Evolutionary conservation across 2,888 invertebrate species (phyloP), one percentile per base, ranked within the genome.

Genomic region (Punctoribates punctum): DNA sequence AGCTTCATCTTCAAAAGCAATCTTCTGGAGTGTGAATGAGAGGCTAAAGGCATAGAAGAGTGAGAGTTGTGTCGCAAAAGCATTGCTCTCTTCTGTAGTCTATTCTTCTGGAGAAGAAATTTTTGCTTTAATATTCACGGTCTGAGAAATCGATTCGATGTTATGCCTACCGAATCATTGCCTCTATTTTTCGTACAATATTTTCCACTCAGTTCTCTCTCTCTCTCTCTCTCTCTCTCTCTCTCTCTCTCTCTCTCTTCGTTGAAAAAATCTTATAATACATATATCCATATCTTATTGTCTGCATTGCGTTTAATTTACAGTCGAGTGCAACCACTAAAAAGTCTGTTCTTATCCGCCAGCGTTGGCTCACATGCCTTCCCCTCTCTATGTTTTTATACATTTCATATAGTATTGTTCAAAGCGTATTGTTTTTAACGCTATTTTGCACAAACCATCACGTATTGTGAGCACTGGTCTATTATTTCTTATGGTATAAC

Each of bases 231-330:
- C n/a, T n/a, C 4, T 38, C n/a, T n/a, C n/a, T n/a, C n/a, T 15
- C 38, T 5, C 20, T 29, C 6, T n/a, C 1, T 8, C 67, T 38
- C 67, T 67, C 20, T 8, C n/a, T 27, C 17, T 29, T 27, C 29
- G 3, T 11, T 5, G 13, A 62, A 57, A 57, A 62, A 62, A 62
- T 29, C 29, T 62, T 67, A 38, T 67, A 67, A 67, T 38, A 34
- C 67, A 67, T 67, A 67, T 62, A 62, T 62, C 15, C 67, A 67
- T 67, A 67, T 67, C 67, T 67, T 65, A 65, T 17, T n/a, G n/a
- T 65, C 23, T 57, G 57, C 57, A 57, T 23, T 67, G 67, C 67
- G 67, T 67, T 57, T 67, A 67, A 67, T 67, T 67, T 67, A 67
- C 67, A 67, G n/a, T 67, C 42, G 38, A 67, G 67, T 67, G 67